Evolutionary conservation across 2,797 vertebrate genomes (phyloP), one percentile per base, ranked within the genome.

Genomic region (Sebastes variabilis): DNA sequence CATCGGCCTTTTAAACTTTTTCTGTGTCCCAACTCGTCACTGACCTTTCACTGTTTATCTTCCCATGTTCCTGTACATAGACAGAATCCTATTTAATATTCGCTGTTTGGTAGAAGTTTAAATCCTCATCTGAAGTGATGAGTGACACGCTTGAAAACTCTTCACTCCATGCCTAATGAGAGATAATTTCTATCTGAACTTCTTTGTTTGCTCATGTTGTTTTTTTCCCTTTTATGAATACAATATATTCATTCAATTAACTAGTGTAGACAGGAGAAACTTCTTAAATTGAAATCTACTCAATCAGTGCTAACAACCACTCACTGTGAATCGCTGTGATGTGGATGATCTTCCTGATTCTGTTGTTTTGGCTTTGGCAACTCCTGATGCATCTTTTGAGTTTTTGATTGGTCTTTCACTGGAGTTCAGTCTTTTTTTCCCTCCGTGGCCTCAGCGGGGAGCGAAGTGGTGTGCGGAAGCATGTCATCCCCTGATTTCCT

Each of bases 401-500:
- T 75, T 88, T 94, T 90, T 93, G 91, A 93, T 92, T 93, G 89
- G 93, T 90, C 90, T 91, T 92, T 92, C 80, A 69, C 73, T 76
- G 82, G 70, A 92, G 89, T 93, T 91, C 79, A 90, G 88, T 84
- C 89, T 88, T 88, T 89, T 87, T 87, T 89, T 78, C 86, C 85
- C 91, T 92, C 92, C 84, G 91, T 91, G 93, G 92, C 92, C 94
- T 94, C 90, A 94, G 93, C 94, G 75, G 92, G 89, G 92, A 94
- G 94, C 67, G 73, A 92, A 93, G 93, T 92, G 89, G 84, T 91
- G 90, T 83, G 88, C 75, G 83, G 88, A 88, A 88, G 91, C 90
- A 89, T 94, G 93, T 93, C 94, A 94, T 93, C 87, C 88, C 87
- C 88, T 92, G 93, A 94, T 94, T 95, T 94, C 90, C 90, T 93